Evolutionary conservation across 2,113 vertebrate species (phyloP).

Genomic region (Epinephelus lanceolatus): DNA sequence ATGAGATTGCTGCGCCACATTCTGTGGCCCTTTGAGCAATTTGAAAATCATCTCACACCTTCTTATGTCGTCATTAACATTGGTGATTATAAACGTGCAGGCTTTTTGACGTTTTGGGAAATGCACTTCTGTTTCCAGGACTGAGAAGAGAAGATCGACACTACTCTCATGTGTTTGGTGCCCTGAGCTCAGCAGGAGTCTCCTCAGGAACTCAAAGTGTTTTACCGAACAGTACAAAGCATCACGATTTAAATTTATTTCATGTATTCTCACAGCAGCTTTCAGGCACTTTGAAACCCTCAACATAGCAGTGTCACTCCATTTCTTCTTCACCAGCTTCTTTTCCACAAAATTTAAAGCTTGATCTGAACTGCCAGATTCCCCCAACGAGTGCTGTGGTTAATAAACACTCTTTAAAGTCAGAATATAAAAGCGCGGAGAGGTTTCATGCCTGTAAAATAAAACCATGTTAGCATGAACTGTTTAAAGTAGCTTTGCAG

Average conservation of each 20-base stretch:
- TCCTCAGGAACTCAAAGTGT: not conserved
- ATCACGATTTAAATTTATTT: not conserved
- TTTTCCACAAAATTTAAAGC: not conserved
- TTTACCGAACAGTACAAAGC: not conserved
- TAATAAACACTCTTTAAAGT: not conserved
- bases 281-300: conserved; percentile 15
- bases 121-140: not conserved
- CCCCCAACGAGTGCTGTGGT: not conserved
- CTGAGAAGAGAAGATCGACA: not conserved
- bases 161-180: not conserved
- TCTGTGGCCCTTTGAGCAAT: not conserved
- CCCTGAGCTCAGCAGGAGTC: not conserved
- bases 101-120: not conserved
- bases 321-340: not conserved
- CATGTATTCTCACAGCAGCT: conserved; percentile 6
- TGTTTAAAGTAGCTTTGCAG: conserved; percentile 21
- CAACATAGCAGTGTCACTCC: not conserved
- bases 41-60: not conserved
- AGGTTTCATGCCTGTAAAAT: not conserved
- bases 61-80: not conserved
- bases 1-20: not conserved
- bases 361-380: not conserved
- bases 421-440: not conserved
- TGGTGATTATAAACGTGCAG: not conserved
- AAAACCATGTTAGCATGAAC: not conserved